These are phyloP conservation scores for Pachydiplax longipennis DNA, from an alignment of 2,888 invertebrate species.

Conservation along the genomic window DNA sequence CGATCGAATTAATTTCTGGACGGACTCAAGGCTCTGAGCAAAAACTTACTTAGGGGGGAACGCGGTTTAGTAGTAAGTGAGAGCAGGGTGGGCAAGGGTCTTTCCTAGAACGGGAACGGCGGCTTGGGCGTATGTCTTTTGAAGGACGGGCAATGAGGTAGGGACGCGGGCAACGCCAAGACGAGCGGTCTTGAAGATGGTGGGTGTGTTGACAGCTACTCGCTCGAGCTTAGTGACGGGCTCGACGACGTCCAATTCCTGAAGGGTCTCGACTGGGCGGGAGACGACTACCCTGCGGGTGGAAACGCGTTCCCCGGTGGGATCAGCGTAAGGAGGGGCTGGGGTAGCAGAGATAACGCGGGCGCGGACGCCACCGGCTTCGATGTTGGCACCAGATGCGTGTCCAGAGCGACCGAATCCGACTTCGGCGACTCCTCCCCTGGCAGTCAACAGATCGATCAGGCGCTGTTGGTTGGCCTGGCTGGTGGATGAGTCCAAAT, in stretches of 20 bases:
- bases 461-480: conserved; percentile 62
- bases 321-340: conserved; percentile 62
- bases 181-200: conserved; percentile 62
- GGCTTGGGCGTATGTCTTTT: conserved; percentile 14
- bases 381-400: conserved; percentile 57
- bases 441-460: conserved; percentile 63
- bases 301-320: conserved; percentile 66
- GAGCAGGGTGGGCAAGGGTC: conserved; percentile 55
- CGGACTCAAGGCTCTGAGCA: conserved; percentile 10
- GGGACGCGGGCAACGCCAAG: conserved; percentile 61
- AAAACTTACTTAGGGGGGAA: background rate
- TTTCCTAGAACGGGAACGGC: conserved; percentile 53
- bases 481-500: conserved; percentile 57
- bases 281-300: conserved; percentile 69
- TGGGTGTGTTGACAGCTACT: conserved; percentile 66
- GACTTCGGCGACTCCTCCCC: conserved; percentile 55
- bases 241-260: conserved; percentile 64
- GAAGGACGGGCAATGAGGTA: conserved; percentile 59
- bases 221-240: conserved; percentile 67
- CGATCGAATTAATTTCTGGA: background rate
- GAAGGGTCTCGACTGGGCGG: conserved; percentile 68
- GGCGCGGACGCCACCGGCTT: conserved; percentile 62
- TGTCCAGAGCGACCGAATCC: conserved; percentile 57
- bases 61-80: conserved; percentile 50
- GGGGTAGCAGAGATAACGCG: conserved; percentile 67